These are phyloP conservation scores for Saturnia japonica DNA, from an alignment of 2,888 invertebrate genomes.

Conservation along the genomic window DNA sequence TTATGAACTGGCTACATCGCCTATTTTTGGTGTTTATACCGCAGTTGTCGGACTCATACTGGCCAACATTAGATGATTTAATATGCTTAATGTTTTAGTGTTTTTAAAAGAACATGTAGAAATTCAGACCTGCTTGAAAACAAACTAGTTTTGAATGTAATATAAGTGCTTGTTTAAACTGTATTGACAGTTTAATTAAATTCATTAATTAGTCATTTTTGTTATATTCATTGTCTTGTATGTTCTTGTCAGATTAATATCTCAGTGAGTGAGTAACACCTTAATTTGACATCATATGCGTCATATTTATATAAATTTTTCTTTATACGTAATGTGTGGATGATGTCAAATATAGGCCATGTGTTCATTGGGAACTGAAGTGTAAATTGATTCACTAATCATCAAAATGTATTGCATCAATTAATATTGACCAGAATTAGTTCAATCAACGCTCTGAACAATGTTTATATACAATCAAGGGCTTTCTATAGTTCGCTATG, in stretches of 20 bases:
- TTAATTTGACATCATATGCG: too few species aligned
- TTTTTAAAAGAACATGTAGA: not conserved
- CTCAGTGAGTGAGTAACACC: too few species aligned
- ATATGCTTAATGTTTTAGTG: not conserved
- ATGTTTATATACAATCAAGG: slow-evolving; percentile 4
- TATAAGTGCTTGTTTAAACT: too few species aligned
- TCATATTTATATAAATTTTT: too few species aligned
- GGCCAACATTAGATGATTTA: not conserved
- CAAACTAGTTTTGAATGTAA: too few species aligned
- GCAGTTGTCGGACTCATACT: not conserved
- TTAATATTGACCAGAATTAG: slow-evolving; percentile 8
- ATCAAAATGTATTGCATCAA: not conserved
- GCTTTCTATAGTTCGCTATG: slow-evolving; percentile 51
- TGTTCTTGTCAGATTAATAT: too few species aligned
- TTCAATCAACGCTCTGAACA: not conserved
- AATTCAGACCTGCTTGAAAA: not conserved
- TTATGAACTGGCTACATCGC: slow-evolving; percentile 8
- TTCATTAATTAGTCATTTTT: too few species aligned
- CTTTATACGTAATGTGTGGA: too few species aligned
- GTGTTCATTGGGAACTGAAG: too few species aligned
- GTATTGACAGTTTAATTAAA: too few species aligned
- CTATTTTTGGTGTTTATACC: slow-evolving; percentile 10
- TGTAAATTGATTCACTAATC: not conserved
- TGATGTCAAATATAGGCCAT: too few species aligned
- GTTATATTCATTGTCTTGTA: too few species aligned